Conservation (phyloP, 2,113 vertebrate genomes). For the Geococcyx californianus region DNA sequence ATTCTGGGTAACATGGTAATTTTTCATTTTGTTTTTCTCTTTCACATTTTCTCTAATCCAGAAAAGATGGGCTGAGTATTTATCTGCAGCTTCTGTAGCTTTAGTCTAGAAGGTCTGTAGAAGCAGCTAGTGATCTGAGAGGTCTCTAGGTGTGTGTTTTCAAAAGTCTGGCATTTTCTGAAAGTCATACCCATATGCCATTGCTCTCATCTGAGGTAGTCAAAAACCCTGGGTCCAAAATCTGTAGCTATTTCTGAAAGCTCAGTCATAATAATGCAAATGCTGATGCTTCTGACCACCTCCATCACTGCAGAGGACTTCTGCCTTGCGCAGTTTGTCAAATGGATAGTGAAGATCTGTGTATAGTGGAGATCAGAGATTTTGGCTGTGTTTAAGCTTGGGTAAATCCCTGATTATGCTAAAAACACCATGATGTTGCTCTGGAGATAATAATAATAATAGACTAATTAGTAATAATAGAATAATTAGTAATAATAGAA, state of each 20-base stretch:
- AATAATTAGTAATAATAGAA: too few species aligned
- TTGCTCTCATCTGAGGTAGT: neutral
- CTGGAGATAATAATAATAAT: neutral
- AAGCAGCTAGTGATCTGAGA: neutral
- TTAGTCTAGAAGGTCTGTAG: neutral
- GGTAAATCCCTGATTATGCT: neutral
- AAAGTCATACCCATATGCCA: neutral
- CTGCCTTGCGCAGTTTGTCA: neutral
- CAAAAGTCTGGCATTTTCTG: neutral
- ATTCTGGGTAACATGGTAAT: neutral
- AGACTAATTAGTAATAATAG: too few species aligned
- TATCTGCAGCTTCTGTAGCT: neutral
- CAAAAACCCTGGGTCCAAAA: fast-evolving
- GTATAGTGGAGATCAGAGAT: neutral
- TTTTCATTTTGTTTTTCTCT: neutral
- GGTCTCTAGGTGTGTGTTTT: neutral
- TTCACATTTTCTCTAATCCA: neutral
- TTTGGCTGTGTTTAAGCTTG: neutral
- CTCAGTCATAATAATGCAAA: neutral
- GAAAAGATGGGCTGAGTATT: neutral
- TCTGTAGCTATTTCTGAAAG: neutral
- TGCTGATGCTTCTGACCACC: neutral
- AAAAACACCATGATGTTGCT: neutral
- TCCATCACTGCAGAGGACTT: neutral
- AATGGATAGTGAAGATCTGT: neutral